Base-by-base conservation (phyloP, 2,888 invertebrate species). In the Pocota personata region DNA sequence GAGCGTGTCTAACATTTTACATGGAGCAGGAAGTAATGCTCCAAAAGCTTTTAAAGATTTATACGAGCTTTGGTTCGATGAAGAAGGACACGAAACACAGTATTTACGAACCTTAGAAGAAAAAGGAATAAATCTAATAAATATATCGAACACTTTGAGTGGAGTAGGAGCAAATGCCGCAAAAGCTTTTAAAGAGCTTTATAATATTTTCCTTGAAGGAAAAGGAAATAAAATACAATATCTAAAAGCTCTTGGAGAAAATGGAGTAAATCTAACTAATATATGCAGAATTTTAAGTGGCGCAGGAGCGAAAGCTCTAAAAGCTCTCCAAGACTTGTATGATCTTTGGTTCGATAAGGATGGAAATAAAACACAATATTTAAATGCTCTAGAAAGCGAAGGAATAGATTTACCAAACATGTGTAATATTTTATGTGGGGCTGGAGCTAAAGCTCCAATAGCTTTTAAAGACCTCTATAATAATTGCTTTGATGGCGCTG, bases 111-210 rank as follows among this genome's bases (percentile, higher is more conserved):
- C 16, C 35, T 32, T 24, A 12, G 32, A 35, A 48, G 3, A 46
- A 10, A 24, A 24, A 35, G n/a, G 16, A 24, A 10, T 35, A n/a
- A 43, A 6, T 21, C 32, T 71, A 6, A 48, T 32, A 6, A 48
- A 46, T 7, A 46, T 71, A n/a, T 35, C 46, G 7, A 40, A 35
- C 12, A 58, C 46, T 30, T n/a, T 71, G 32, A 58, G 46, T 10
- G 46, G 58, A 48, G 21, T 55, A 48, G 71, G 71, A 58, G 16
- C 35, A 6, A 71, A 58, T 19, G 71, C 71, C 5, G 30, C 12
- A 10, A 46, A 32, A 4, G 46, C 58, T 24, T 71, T 71, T 12
- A 43, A 58, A 48, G 58, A 71, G 0, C 16, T 58, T 0, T 46
- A 71, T 21, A 21, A 35, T 35, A 21, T 12, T 32, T 35, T 24